Evolutionary conservation across 2,113 vertebrate species (phyloP).

Genomic region (Eulemur macaco): DNA sequence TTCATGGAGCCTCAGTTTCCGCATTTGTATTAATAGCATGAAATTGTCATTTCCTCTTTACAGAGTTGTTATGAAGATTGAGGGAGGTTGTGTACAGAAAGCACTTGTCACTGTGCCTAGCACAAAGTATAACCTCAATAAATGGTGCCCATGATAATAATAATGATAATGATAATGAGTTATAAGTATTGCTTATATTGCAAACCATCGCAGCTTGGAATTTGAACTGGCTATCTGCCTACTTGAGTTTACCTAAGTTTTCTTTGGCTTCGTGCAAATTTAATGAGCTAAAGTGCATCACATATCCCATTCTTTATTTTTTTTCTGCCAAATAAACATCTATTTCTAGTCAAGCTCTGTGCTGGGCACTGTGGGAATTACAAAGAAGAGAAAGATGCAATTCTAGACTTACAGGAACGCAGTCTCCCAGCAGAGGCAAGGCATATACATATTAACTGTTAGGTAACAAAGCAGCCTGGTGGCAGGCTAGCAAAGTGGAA

Average conservation of each 20-base stretch:
- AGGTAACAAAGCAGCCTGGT: neutral
- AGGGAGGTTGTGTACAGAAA: neutral
- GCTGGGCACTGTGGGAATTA: neutral
- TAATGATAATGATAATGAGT: neutral
- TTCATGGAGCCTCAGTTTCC: slow-evolving; percentile 40
- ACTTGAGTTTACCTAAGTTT: slow-evolving; percentile 37
- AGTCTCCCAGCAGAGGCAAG: neutral
- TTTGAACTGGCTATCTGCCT: neutral
- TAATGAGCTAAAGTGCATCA: neutral
- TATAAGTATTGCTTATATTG: neutral
- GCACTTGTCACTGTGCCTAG: neutral
- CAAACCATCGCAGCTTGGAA: neutral
- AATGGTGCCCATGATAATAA: neutral
- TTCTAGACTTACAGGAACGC: neutral
- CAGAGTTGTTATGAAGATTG: neutral
- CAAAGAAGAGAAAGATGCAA: neutral
- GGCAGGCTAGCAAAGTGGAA: neutral
- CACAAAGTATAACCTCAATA: neutral
- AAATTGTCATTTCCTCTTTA: neutral
- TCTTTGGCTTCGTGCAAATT: slow-evolving; percentile 19
- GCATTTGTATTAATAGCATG: neutral
- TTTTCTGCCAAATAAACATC: neutral
- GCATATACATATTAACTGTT: neutral
- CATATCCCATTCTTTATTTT: neutral
- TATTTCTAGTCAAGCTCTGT: neutral